These are phyloP conservation scores for Acanthornis magna DNA, from an alignment of 2,797 vertebrate genomes.

Conservation along the genomic window DNA sequence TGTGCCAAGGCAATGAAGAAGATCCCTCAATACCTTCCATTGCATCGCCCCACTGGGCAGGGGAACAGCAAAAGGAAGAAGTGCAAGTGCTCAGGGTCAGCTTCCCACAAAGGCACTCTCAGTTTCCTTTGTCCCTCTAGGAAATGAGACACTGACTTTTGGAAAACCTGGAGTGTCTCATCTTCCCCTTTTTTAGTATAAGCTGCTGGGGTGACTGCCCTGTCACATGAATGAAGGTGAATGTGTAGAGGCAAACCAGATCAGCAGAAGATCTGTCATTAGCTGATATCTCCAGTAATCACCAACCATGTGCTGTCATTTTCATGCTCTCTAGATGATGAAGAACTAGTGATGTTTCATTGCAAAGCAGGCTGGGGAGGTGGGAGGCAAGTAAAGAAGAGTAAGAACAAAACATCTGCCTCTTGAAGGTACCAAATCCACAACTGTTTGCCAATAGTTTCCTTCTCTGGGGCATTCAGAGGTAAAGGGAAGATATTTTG, in stretches of 20 bases:
- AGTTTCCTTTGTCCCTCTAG: neutral
- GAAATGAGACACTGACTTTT: neutral
- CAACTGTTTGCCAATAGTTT: neutral
- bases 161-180: neutral
- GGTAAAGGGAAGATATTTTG: neutral
- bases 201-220: neutral
- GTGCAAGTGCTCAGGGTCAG: neutral
- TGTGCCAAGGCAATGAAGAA: neutral
- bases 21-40: neutral
- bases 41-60: neutral
- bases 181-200: neutral
- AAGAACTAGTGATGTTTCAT: neutral
- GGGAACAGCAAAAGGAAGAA: neutral
- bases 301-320: neutral
- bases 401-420: neutral
- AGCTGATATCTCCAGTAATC: neutral
- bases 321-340: neutral
- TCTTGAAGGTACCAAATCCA: neutral
- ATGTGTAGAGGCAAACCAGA: neutral
- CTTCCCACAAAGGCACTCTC: neutral
- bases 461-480: neutral
- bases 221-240: neutral
- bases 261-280: neutral
- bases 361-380: neutral
- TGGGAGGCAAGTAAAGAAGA: neutral